Evolutionary conservation across 2,888 invertebrate species (phyloP).

Genomic region (Pantelozetes paolii): DNA sequence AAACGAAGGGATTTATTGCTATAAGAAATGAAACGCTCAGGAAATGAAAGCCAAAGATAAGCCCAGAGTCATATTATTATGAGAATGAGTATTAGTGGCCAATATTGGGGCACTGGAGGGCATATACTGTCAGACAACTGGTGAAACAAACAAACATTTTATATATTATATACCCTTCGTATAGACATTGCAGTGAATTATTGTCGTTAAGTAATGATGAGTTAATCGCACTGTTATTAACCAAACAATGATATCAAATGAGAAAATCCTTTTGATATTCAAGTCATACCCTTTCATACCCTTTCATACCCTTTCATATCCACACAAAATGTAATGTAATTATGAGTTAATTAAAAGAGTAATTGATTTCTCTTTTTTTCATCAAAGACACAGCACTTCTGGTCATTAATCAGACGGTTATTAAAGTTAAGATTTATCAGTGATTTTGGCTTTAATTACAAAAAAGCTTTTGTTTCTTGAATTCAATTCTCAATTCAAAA

Average conservation of each 20-base stretch:
- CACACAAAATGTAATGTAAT: too few species aligned
- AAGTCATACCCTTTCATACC: background rate
- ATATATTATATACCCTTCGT: background rate
- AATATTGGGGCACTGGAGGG: conserved; percentile 2
- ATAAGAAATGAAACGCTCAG: conserved; percentile 29
- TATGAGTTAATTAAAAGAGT: conserved; percentile 12
- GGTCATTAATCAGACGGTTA: background rate
- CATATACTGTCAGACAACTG: background rate
- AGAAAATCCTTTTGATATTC: background rate
- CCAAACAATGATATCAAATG: background rate
- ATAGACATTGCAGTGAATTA: conserved; percentile 5
- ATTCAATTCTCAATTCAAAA: too few species aligned
- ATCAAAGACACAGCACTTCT: background rate
- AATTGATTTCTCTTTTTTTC: background rate
- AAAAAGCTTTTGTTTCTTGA: too few species aligned
- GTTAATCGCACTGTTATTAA: conserved; percentile 14
- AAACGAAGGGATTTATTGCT: conserved; percentile 22
- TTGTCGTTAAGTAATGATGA: conserved; percentile 14
- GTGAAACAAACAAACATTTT: background rate
- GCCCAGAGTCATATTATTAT: conserved; percentile 21
- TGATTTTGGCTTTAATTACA: too few species aligned
- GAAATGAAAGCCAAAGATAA: conserved; percentile 29
- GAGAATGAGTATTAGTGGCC: conserved; percentile 16
- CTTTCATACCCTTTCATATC: too few species aligned
- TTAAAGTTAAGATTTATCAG: background rate